Percentiles rank a stretch among this genome's conserved stretches.
These are phyloP conservation scores for Imbricaverruca yamaguchii DNA, from an alignment of 2,888 invertebrate genomes.

Conservation along the genomic window DNA sequence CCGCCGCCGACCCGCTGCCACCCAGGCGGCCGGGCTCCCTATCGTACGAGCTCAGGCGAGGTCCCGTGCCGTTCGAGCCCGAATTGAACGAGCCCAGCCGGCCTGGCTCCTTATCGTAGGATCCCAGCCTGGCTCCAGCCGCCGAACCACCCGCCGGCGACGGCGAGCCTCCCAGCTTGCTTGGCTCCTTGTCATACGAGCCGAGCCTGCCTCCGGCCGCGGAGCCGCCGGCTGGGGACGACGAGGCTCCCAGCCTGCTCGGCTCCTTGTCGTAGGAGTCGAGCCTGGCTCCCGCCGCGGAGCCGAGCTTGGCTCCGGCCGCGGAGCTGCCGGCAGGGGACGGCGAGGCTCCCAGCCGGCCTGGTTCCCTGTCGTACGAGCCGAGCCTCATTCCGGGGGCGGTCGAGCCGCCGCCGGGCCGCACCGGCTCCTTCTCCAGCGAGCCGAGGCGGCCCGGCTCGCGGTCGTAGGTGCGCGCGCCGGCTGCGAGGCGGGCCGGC, in stretches of 20 bases:
- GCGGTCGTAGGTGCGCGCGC: neutral
- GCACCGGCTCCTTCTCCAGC: slow-evolving; percentile 29
- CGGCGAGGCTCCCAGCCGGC: neutral
- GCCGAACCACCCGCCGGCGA: too few species aligned
- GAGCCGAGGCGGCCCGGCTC: neutral
- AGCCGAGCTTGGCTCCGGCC: neutral
- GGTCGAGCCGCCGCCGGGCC: slow-evolving; percentile 27
- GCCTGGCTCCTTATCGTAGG: neutral
- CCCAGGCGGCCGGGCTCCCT: neutral
- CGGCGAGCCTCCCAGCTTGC: too few species aligned
- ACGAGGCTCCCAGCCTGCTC: neutral
- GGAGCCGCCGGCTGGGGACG: neutral
- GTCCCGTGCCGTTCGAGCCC: neutral
- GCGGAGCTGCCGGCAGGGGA: neutral
- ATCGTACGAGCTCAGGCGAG: neutral
- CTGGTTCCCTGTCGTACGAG: neutral
- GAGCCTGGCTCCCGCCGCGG: neutral
- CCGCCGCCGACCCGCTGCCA: neutral
- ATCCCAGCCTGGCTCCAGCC: too few species aligned
- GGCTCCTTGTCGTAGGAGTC: neutral
- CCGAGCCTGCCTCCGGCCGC: neutral
- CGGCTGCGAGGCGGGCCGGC: neutral
- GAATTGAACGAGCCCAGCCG: neutral
- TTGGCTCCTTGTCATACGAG: neutral
- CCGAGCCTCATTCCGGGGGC: slow-evolving; percentile 23